Evolutionary conservation across 2,888 invertebrate genomes (phyloP), one percentile per base, ranked within the genome.

Genomic region (Stramonita haemastoma): DNA sequence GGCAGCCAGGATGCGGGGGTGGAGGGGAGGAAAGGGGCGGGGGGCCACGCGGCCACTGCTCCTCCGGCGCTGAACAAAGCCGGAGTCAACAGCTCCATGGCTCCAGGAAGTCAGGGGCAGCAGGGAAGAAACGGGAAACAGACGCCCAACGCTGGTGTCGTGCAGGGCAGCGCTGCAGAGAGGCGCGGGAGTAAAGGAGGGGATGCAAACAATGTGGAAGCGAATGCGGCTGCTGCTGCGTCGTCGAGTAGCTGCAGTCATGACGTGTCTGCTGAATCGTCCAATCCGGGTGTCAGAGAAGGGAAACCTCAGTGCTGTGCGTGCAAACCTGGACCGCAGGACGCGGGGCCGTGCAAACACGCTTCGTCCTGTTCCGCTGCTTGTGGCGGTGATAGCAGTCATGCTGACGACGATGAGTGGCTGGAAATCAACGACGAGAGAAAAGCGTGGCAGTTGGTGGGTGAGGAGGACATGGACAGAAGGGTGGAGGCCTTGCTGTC

Each of bases 381-480:
- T n/a, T 73, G 73, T n/a, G 11, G 6, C 6, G 73, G 26, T 81
- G 81, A 6, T 8, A 26, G 84, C 0, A 46, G 26, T 6, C 22
- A 36, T 6, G 22, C 22, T 46, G 87, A 15, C 1, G 87, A 79
- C 11, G 81, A 17, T 19, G 60, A 88, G 1, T 88, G 88, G 88
- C 17, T 88, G 66, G 88, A 88, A 56, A 88, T 88, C 66, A 88
- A 66, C n/a, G 88, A 88, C 34, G 87, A 87, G 60, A 46, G 87
- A 19, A 87, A 87, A 86, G 60, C 86, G 19, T 86, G 86, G 86
- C 86, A 86, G 86, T 0, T 86, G 60, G 66, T 32, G 6, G 66
- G 60, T 5, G 86, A 86, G 0, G 60, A 86, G 60, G 29, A 29
- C 19, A 86, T 22, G 22, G 56, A 22, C 60, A 36, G 17, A 22